A percentile compares a stretch with the other conserved stretches of the same genome.
These are phyloP conservation scores for Papilio protenor DNA, from an alignment of 2,888 invertebrate species.

Conservation along the genomic window DNA sequence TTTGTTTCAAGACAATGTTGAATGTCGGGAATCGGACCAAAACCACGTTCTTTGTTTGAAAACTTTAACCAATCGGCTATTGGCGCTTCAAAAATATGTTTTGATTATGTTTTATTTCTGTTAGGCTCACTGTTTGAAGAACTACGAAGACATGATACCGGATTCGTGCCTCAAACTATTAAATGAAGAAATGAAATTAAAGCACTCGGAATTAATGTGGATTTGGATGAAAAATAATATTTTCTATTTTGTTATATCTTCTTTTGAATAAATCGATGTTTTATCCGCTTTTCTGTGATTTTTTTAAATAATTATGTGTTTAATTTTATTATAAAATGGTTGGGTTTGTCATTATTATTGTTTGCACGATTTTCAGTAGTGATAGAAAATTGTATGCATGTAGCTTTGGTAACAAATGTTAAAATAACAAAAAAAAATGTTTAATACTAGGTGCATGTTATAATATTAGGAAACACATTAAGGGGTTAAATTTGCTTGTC, in stretches of 20 bases:
- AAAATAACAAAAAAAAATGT: neutral
- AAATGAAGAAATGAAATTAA: constrained; percentile 66
- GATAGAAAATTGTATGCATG: neutral
- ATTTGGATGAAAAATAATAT: constrained; percentile 66
- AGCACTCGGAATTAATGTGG: constrained; percentile 64
- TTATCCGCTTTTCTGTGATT: constrained; percentile 64
- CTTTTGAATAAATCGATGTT: constrained; percentile 71
- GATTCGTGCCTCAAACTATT: constrained; percentile 56
- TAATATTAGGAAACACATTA: neutral
- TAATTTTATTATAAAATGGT: constrained; percentile 31
- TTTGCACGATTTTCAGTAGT: constrained; percentile 47
- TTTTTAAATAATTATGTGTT: constrained; percentile 48
- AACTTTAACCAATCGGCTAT: neutral
- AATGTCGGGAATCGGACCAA: neutral
- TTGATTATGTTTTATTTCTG: constrained; percentile 74
- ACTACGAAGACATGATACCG: constrained; percentile 57
- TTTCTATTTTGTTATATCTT: constrained; percentile 57
- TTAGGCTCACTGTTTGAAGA: constrained; percentile 82
- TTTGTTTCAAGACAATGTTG: too few species aligned
- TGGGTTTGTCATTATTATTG: neutral
- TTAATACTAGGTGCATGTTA: neutral
- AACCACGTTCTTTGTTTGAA: neutral
- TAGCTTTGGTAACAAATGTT: neutral
- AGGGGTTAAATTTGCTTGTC: neutral
- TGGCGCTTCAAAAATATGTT: constrained; percentile 59